These are phyloP conservation scores for Pardalotus punctatus DNA, from an alignment of 2,113 vertebrate genomes.

Conservation along the genomic window DNA sequence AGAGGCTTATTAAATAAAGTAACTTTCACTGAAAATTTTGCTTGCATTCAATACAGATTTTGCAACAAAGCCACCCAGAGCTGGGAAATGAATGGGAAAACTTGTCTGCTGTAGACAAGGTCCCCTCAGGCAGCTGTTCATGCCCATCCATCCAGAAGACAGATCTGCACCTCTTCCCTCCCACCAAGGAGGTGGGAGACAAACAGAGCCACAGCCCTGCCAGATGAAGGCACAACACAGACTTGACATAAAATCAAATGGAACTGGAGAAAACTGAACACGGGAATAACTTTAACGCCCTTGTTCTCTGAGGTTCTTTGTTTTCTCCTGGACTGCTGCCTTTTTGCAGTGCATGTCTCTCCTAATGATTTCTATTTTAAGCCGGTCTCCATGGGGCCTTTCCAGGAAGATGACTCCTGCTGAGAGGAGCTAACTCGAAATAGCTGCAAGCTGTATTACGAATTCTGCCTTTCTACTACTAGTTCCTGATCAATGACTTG, in stretches of 20 bases:
- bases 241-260: background rate
- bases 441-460: background rate
- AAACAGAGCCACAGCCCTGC: background rate
- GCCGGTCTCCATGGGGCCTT: background rate
- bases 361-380: conserved; percentile 9
- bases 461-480: background rate
- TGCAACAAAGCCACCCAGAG: background rate
- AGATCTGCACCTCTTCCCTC: background rate
- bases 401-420: conserved; percentile 1
- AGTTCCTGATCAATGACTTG: background rate
- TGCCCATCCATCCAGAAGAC: background rate
- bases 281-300: accelerated
- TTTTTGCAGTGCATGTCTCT: background rate
- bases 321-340: background rate
- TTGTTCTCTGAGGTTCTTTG: background rate
- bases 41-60: background rate
- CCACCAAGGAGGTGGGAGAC: background rate
- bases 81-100: background rate
- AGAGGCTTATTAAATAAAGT: background rate
- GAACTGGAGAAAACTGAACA: background rate
- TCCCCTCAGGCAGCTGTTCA: background rate
- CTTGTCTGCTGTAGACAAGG: background rate
- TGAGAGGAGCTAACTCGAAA: background rate
- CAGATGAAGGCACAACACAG: background rate
- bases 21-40: background rate